Evolutionary conservation across 2,113 vertebrate species (phyloP), one percentile per base, ranked within the genome.

Genomic region (Chamaetylas fuelleborni): DNA sequence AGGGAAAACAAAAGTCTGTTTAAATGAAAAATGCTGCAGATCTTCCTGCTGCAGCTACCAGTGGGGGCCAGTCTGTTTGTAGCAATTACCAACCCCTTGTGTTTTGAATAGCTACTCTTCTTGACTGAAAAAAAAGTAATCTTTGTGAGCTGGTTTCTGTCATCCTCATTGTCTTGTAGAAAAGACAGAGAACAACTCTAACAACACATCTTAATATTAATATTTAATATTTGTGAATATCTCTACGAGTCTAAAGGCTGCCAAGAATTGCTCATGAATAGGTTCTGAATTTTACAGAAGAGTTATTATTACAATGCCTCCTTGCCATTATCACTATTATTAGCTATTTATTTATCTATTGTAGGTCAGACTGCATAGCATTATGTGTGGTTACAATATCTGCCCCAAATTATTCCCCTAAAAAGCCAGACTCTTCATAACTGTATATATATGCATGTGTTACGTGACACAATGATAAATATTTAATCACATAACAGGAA

Each of bases 401-500:
- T 87, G 15, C 14, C 47, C 19, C 40, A 62, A 81, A 20, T 19
- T 62, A 47, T 12, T 34, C 8, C 28, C 19, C 11, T 10, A 16
- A 56, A 82, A 90, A 69, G 19, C 8, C 28, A 60, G 12, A 29
- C 9, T 84, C 48, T 82, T 71, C 17, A 24, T 12, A 14, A 18
- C 4, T 48, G 12, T 66, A 6, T 58, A 19, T 36, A 29, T 29
- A 34, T 34, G 8, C 11, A 7, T 8, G 9, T 0, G 0, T 43
- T 69, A 42, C 26, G 22, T 23, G 19, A 62, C 61, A 60, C 1
- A 1, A 22, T 0, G 2, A 29, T 88, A 69, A 82, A 69, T 65
- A 26, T 57, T 60, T 12, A 12, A 50, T 10, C 24, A 11, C 48
- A 19, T 64, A 69, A 54, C 5, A 69, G 24, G 17, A 87, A 72